phyloP scores from a whole-genome alignment of 1,140 invertebrate genomes.

The Phenacoccus solenopsis region DNA sequence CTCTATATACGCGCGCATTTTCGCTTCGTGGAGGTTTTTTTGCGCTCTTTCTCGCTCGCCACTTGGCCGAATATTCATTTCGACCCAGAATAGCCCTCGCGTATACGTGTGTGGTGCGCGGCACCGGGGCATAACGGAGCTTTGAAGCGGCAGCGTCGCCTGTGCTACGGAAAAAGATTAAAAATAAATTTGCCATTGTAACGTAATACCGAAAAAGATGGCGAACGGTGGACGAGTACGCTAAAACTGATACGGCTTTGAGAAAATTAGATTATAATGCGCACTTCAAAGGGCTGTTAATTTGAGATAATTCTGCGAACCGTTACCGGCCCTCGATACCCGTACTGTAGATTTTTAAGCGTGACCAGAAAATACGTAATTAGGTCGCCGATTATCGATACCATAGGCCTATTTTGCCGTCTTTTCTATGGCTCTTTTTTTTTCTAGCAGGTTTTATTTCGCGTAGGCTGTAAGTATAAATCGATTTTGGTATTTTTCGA shows the following conservation, averaged over 20 bases:
- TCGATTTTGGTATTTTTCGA: neutral
- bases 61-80: too few species aligned
- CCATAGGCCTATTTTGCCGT: too few species aligned
- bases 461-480: neutral
- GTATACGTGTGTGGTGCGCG: too few species aligned
- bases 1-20: too few species aligned
- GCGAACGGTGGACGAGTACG: neutral
- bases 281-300: conserved; percentile 1
- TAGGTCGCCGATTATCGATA: neutral
- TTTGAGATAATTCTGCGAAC: neutral
- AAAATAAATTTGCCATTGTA: conserved; percentile 3
- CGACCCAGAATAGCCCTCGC: neutral
- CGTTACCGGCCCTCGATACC: neutral
- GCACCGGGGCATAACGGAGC: too few species aligned
- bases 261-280: conserved; percentile 3
- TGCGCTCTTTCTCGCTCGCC: too few species aligned
- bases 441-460: neutral
- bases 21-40: too few species aligned
- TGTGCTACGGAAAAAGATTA: neutral
- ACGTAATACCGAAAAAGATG: neutral
- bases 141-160: neutral
- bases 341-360: neutral
- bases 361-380: conserved; percentile 1
- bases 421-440: too few species aligned
- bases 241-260: conserved; percentile 1